Conservation (phyloP, 1,140 invertebrate genomes). For the Ditylenchus dipsaci region DNA sequence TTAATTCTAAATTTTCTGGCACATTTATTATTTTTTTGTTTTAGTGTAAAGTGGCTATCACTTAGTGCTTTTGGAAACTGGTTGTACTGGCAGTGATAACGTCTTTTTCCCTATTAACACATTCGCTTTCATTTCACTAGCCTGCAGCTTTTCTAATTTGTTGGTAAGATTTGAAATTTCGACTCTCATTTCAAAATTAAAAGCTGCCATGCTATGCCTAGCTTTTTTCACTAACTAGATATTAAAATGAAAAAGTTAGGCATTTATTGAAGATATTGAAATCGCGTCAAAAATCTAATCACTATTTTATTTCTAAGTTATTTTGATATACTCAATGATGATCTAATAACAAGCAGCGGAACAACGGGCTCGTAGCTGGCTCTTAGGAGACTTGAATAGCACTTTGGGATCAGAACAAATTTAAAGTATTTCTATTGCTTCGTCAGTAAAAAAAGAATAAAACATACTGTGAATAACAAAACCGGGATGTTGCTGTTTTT, state of each 20-base stretch:
- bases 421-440: too few relatives aligned
- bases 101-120: neutral
- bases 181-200: neutral
- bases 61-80: neutral
- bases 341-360: too few relatives aligned
- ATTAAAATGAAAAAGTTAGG: neutral
- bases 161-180: neutral
- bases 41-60: neutral
- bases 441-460: too few relatives aligned
- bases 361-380: too few relatives aligned
- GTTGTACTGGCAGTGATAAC: neutral
- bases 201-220: neutral
- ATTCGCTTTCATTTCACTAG: neutral
- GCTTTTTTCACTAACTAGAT: neutral
- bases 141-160: neutral
- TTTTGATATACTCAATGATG: neutral
- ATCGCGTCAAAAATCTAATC: neutral
- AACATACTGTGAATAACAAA: too few relatives aligned
- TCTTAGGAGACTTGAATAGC: too few relatives aligned
- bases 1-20: neutral
- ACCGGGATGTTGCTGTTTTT: too few relatives aligned
- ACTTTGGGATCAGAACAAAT: too few relatives aligned
- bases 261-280: neutral
- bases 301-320: neutral
- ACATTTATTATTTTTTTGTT: neutral